phyloP scores from a whole-genome alignment of 2,888 invertebrate genomes.

The Limulus polyphemus region DNA sequence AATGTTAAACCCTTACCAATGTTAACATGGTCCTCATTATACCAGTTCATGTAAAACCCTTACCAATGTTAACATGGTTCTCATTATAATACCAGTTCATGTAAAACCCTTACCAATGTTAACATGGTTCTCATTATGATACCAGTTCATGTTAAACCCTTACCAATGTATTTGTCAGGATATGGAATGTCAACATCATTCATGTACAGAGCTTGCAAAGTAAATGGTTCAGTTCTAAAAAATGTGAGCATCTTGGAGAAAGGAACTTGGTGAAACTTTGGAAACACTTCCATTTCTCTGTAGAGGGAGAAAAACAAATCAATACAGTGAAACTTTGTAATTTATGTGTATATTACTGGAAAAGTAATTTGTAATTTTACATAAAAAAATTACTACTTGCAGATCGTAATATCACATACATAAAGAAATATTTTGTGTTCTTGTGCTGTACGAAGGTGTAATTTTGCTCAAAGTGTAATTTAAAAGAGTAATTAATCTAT shows the following conservation, averaged over 20 bases:
- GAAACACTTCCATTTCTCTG: conserved; percentile 85
- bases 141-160: conserved; percentile 6
- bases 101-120: conserved; percentile 29
- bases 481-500: no score
- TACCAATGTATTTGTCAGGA: conserved; percentile 44
- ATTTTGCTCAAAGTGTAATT: no score
- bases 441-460: no score
- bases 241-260: conserved; percentile 90
- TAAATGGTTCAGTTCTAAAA: conserved; percentile 75
- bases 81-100: conserved; percentile 12
- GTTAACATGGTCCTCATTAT: no score
- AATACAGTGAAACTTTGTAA: no score
- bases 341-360: no score
- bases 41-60: conserved; percentile 32
- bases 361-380: no score
- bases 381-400: no score
- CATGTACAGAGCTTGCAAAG: conserved; percentile 69
- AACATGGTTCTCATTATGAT: conserved; percentile 41
- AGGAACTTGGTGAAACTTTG: conserved; percentile 71
- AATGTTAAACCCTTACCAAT: no score
- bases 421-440: no score
- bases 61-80: conserved; percentile 59
- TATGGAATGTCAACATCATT: conserved; percentile 50
- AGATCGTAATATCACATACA: no score
- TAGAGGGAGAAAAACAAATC: conserved; percentile 23